Conservation (phyloP, 1,140 invertebrate species). For the Drosophila mayri region DNA sequence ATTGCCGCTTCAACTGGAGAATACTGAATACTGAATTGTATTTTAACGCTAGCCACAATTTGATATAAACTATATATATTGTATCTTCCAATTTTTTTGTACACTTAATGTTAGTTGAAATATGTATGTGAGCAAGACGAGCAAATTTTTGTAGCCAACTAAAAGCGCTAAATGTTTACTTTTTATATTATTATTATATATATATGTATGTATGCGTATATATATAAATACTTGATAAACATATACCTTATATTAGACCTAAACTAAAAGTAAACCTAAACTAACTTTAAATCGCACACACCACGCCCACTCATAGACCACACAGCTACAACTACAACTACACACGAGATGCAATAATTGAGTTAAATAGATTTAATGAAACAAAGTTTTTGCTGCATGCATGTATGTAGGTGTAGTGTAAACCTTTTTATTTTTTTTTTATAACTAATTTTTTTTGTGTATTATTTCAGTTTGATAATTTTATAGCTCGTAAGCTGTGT, state of each 20-base stretch:
- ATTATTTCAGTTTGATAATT: constrained; percentile 41
- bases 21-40: constrained; percentile 57
- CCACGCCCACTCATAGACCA: constrained; percentile 22
- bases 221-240: constrained; percentile 51
- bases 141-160: constrained; percentile 51
- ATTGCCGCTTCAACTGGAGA: constrained; percentile 52
- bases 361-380: constrained; percentile 76
- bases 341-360: constrained; percentile 71
- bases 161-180: constrained; percentile 67
- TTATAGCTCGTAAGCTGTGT: constrained; percentile 56
- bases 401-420: constrained; percentile 50
- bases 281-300: constrained; percentile 46
- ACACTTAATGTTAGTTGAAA: constrained; percentile 78
- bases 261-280: constrained; percentile 29
- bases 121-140: constrained; percentile 44
- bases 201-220: constrained; percentile 19
- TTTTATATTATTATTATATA: constrained; percentile 59
- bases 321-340: neutral
- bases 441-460: constrained; percentile 5
- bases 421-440: constrained; percentile 33
- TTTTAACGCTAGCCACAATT: constrained; percentile 80
- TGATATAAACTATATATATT: constrained; percentile 64
- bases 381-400: constrained; percentile 43
- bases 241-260: constrained; percentile 58
- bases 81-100: constrained; percentile 77